A percentile compares a stretch with the other conserved stretches of the same genome.
Evolutionary conservation across 2,113 vertebrate species (phyloP).

Genomic region (Urocitellus parryii): DNA sequence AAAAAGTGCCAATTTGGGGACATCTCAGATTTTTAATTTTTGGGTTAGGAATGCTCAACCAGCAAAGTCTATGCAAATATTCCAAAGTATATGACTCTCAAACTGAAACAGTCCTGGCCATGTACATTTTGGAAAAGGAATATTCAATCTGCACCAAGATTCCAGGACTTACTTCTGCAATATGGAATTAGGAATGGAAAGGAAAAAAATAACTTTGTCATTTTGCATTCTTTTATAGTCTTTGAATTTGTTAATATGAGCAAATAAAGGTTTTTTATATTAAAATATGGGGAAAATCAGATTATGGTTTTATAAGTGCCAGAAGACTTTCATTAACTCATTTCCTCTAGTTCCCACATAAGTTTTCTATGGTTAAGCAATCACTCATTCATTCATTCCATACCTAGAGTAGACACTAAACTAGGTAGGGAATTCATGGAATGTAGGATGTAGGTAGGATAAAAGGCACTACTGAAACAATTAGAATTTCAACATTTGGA

Average conservation of each 20-base stretch:
- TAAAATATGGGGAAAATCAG: not conserved
- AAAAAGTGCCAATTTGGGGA: not conserved
- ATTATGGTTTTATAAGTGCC: not conserved
- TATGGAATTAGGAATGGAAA: not conserved
- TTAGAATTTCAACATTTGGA: not conserved
- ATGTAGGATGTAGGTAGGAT: not conserved
- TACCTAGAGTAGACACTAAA: not conserved
- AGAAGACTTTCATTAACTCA: not conserved
- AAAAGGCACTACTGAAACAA: not conserved
- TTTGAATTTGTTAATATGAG: not conserved
- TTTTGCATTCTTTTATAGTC: not conserved
- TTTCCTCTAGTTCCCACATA: not conserved
- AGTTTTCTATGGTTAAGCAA: not conserved
- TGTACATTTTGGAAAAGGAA: not conserved
- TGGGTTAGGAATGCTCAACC: not conserved
- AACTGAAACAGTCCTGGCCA: not conserved
- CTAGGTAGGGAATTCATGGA: not conserved
- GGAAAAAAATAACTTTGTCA: not conserved
- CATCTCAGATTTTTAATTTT: not conserved
- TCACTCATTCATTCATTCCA: not conserved
- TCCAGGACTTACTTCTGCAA: not conserved
- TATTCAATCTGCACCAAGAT: fast-evolving
- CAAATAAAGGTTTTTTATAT: not conserved
- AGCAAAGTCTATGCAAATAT: not conserved
- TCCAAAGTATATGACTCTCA: not conserved